phyloP scores from a whole-genome alignment of 2,888 invertebrate genomes.

The Harmothoe impar region DNA sequence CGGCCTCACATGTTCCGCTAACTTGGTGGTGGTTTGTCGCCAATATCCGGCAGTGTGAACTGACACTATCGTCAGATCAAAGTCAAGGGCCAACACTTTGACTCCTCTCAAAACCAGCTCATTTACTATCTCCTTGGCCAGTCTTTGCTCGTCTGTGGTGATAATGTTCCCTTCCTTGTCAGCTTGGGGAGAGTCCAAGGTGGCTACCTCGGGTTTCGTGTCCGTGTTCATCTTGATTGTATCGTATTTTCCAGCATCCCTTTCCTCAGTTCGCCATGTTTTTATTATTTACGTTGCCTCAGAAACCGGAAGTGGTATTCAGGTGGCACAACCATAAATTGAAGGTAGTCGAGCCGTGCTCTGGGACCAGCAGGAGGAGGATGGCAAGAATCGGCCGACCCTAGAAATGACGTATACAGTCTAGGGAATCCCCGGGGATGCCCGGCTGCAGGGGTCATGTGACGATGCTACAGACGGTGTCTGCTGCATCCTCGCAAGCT shows the following conservation, averaged over 20 bases:
- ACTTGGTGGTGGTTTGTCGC: constrained; percentile 76
- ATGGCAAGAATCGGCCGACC: too few relatives aligned
- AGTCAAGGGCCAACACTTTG: constrained; percentile 79
- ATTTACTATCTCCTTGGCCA: constrained; percentile 71
- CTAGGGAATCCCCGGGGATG: too few relatives aligned
- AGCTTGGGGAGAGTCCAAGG: background rate
- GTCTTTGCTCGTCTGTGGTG: constrained; percentile 47
- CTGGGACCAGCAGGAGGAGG: too few relatives aligned
- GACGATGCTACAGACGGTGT: too few relatives aligned
- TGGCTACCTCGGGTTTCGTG: background rate
- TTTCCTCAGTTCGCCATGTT: constrained; percentile 47
- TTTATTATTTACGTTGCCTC: constrained; percentile 61
- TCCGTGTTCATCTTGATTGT: constrained; percentile 32
- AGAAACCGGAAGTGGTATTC: constrained; percentile 4
- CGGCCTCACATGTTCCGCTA: constrained; percentile 77
- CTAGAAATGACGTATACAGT: too few relatives aligned
- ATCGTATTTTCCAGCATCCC: constrained; percentile 1
- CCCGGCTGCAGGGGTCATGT: too few relatives aligned
- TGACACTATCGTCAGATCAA: constrained; percentile 80
- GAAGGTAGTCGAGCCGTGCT: too few relatives aligned
- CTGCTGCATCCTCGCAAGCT: too few relatives aligned
- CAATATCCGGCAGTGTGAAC: constrained; percentile 80
- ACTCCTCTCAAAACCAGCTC: constrained; percentile 75
- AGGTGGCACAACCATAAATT: too few relatives aligned
- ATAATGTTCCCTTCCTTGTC: constrained; percentile 37